Percentiles rank a stretch among this genome's conserved stretches.
Evolutionary conservation across 2,888 invertebrate species (phyloP).

Genomic region (Heliconius cydno): DNA sequence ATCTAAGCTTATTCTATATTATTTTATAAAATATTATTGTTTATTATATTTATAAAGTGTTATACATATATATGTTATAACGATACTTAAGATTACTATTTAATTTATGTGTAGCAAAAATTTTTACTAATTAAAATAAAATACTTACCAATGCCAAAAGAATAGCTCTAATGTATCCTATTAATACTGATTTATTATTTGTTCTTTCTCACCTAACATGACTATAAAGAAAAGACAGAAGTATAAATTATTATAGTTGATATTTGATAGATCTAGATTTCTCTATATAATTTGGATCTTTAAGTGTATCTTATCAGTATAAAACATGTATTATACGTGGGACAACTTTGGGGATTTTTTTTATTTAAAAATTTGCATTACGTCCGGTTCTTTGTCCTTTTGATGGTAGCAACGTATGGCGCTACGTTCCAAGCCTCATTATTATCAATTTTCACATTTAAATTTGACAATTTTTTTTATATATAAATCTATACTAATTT

Average conservation of each 20-base stretch:
- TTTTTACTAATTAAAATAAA: background rate
- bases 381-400: conserved; percentile 17
- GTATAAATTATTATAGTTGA: background rate
- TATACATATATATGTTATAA: background rate
- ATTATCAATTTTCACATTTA: background rate
- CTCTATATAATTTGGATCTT: background rate
- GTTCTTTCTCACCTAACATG: background rate
- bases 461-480: background rate
- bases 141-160: background rate
- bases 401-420: background rate
- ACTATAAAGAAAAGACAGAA: background rate
- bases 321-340: background rate
- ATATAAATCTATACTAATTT: background rate
- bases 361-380: background rate
- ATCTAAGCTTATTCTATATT: background rate
- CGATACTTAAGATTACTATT: background rate
- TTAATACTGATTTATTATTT: background rate
- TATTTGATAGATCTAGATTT: conserved; percentile 1
- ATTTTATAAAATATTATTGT: no score
- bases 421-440: background rate
- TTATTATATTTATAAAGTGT: background rate
- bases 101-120: background rate
- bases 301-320: background rate
- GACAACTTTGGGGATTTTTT: background rate
- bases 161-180: background rate